These are phyloP conservation scores for Mactromeris polynyma DNA, from an alignment of 2,888 invertebrate genomes.

Conservation along the genomic window DNA sequence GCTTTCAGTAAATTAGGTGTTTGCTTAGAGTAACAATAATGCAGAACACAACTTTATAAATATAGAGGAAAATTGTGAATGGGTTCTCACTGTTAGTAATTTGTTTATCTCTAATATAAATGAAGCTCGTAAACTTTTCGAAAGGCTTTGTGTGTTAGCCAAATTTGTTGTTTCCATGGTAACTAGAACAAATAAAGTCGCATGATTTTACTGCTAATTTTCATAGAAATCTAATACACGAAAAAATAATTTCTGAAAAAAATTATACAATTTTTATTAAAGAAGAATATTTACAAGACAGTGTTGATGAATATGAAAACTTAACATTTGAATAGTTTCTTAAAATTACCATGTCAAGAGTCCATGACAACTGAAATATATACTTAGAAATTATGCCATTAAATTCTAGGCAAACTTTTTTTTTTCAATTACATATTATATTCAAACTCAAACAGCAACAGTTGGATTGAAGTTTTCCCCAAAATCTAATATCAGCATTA, in stretches of 20 bases:
- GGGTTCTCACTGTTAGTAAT: not conserved
- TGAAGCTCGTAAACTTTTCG: not conserved
- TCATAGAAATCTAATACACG: no score
- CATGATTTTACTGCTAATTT: not conserved
- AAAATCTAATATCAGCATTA: no score
- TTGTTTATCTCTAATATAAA: not conserved
- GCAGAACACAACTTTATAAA: not conserved
- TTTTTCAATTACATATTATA: no score
- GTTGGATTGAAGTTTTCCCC: not conserved
- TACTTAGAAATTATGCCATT: no score
- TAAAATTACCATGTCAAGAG: no score
- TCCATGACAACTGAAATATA: no score
- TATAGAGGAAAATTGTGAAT: not conserved
- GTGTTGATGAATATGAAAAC: no score
- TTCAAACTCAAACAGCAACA: not conserved
- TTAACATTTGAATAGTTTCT: no score
- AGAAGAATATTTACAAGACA: no score
- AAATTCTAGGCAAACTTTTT: no score
- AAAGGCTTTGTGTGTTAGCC: not conserved
- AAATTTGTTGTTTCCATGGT: not conserved
- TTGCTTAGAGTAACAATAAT: not conserved
- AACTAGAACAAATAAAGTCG: not conserved
- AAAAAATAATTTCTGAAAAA: no score
- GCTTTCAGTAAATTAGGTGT: conserved; percentile 17
- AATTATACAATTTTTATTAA: no score